Conservation (phyloP, 2,113 vertebrate genomes). For the Plecturocebus donacophilus region DNA sequence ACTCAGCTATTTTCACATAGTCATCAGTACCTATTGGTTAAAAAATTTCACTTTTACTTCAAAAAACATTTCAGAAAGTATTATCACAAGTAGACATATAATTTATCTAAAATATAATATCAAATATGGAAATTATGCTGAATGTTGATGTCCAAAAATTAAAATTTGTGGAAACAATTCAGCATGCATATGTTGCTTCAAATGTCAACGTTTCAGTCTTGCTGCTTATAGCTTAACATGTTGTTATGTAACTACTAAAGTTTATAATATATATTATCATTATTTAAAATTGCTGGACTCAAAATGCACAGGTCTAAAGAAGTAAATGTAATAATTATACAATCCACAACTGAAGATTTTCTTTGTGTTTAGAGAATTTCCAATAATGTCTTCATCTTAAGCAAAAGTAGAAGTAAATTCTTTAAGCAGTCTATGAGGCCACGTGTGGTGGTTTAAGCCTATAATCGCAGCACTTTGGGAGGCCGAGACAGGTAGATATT, state of each 20-base stretch:
- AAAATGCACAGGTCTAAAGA: background rate
- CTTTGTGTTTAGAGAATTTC: background rate
- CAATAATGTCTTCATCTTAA: background rate
- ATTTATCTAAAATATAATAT: background rate
- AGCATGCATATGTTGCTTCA: background rate
- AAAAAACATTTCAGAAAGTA: background rate
- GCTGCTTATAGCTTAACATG: background rate
- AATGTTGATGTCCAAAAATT: background rate
- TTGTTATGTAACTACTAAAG: background rate
- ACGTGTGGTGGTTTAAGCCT: too few species aligned
- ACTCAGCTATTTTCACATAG: background rate
- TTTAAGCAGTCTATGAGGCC: background rate
- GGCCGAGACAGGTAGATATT: too few species aligned
- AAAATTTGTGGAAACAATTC: background rate
- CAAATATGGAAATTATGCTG: background rate
- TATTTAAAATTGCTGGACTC: background rate
- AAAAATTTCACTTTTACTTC: background rate
- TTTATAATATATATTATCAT: background rate
- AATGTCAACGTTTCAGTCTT: background rate
- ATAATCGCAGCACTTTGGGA: too few species aligned
- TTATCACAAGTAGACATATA: background rate
- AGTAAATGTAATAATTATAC: background rate
- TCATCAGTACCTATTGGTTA: background rate
- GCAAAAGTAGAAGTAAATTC: background rate
- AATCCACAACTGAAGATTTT: background rate